These are phyloP conservation scores for Neuroterus valhalla DNA, from an alignment of 1,140 invertebrate genomes.

Conservation along the genomic window DNA sequence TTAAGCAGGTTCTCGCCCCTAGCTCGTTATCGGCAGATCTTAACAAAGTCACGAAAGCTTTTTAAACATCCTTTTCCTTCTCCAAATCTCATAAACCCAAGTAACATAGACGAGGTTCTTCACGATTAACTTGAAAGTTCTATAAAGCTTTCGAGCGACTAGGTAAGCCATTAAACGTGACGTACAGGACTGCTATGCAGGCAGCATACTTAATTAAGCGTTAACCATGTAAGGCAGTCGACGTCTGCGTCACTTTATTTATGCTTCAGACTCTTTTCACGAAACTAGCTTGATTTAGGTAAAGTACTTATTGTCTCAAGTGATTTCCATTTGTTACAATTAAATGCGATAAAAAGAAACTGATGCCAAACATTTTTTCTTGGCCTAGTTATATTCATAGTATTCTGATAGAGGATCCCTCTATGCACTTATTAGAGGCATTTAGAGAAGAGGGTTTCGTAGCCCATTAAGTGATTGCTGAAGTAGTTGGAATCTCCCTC, in stretches of 20 bases:
- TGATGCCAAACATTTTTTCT: no score
- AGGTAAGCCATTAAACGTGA: constrained; percentile 3
- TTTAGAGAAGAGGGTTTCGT: no score
- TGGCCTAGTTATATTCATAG: no score
- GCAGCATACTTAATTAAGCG: constrained; percentile 6
- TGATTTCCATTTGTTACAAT: no score
- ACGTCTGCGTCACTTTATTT: constrained; percentile 1
- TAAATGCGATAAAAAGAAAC: no score
- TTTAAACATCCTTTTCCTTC: neutral
- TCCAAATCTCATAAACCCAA: neutral
- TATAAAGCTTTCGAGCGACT: constrained; percentile 2
- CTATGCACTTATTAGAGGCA: no score
- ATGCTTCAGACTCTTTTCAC: neutral
- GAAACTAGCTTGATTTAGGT: neutral
- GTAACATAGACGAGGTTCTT: neutral
- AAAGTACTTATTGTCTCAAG: no score
- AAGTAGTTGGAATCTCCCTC: no score
- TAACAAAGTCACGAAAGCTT: neutral
- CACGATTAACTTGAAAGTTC: constrained; percentile 16
- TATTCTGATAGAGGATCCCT: no score
- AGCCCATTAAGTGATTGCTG: no score
- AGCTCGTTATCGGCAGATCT: neutral
- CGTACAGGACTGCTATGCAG: constrained; percentile 2
- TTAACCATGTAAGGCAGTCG: constrained; percentile 1
- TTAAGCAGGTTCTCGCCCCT: no score